phyloP scores from a whole-genome alignment of 2,888 invertebrate species.

The Lordiphosa andalusiaca region DNA sequence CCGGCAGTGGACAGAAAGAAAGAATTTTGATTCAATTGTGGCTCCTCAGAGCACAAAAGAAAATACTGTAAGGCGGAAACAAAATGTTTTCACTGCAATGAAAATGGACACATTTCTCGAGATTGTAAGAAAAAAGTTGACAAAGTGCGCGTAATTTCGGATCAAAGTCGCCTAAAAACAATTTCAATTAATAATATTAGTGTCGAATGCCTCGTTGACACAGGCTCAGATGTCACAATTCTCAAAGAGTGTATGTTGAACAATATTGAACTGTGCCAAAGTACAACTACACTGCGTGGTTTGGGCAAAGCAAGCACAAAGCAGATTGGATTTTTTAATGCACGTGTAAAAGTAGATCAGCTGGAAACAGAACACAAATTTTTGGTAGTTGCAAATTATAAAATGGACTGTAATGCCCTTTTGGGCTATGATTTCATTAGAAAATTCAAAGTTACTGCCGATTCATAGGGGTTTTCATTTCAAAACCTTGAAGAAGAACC shows the following conservation, averaged over 20 bases:
- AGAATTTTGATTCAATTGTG: conserved; percentile 14
- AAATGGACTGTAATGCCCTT: too few species aligned
- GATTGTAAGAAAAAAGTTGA: too few species aligned
- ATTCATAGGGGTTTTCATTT: too few species aligned
- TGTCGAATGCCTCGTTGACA: conserved; percentile 1
- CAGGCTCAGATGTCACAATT: conserved; percentile 1
- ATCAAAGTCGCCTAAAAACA: conserved; percentile 1
- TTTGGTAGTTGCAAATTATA: too few species aligned
- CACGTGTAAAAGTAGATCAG: not conserved
- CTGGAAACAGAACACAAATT: not conserved
- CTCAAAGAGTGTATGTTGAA: not conserved
- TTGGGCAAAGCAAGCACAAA: conserved; percentile 1
- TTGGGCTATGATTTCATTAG: too few species aligned
- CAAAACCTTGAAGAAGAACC: too few species aligned
- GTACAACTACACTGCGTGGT: not conserved
- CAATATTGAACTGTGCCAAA: too few species aligned
- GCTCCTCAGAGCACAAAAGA: too few species aligned
- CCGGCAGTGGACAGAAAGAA: not conserved
- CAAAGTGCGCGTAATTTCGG: not conserved
- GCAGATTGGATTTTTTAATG: conserved; percentile 2
- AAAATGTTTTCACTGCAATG: too few species aligned
- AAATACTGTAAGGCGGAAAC: too few species aligned
- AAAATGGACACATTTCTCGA: too few species aligned
- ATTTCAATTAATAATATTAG: not conserved
- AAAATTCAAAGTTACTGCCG: too few species aligned